Conservation (phyloP, 1,140 invertebrate genomes). For the Sycophaga agraensis region DNA sequence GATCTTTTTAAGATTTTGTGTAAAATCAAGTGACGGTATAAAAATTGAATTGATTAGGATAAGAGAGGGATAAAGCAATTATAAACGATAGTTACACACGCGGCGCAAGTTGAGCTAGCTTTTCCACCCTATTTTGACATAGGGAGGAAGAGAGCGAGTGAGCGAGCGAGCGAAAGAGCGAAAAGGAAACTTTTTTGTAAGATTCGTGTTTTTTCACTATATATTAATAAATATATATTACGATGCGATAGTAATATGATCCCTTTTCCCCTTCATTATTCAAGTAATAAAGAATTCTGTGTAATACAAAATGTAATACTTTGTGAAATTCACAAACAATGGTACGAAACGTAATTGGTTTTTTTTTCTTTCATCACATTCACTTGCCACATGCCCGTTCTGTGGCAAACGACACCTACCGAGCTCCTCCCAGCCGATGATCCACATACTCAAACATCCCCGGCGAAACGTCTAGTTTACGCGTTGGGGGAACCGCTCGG, state of each 20-base stretch:
- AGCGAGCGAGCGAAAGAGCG: background rate
- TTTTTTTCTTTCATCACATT: slow-evolving; percentile 31
- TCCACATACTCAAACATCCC: too few species aligned
- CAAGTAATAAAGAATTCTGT: slow-evolving; percentile 23
- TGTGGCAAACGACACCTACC: slow-evolving; percentile 1
- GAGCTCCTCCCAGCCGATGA: background rate
- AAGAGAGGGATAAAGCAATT: background rate
- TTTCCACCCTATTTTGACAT: background rate
- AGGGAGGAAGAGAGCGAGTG: background rate
- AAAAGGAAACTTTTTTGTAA: slow-evolving; percentile 31
- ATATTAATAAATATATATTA: slow-evolving; percentile 40
- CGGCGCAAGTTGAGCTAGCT: slow-evolving; percentile 10
- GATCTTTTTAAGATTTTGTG: slow-evolving; percentile 11
- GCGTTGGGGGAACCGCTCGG: too few species aligned
- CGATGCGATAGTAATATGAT: slow-evolving; percentile 26
- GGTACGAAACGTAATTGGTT: slow-evolving; percentile 39
- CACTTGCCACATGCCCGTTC: background rate
- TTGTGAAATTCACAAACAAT: slow-evolving; percentile 44
- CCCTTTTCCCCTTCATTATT: background rate
- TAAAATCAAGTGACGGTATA: slow-evolving; percentile 1
- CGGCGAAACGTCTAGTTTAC: too few species aligned
- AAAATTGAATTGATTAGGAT: slow-evolving; percentile 1
- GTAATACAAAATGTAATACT: slow-evolving; percentile 45
- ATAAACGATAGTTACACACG: slow-evolving; percentile 10
- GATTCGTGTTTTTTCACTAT: slow-evolving; percentile 46